These are phyloP conservation scores for Gymnosoma rotundatum DNA, from an alignment of 2,888 invertebrate genomes.

Conservation along the genomic window DNA sequence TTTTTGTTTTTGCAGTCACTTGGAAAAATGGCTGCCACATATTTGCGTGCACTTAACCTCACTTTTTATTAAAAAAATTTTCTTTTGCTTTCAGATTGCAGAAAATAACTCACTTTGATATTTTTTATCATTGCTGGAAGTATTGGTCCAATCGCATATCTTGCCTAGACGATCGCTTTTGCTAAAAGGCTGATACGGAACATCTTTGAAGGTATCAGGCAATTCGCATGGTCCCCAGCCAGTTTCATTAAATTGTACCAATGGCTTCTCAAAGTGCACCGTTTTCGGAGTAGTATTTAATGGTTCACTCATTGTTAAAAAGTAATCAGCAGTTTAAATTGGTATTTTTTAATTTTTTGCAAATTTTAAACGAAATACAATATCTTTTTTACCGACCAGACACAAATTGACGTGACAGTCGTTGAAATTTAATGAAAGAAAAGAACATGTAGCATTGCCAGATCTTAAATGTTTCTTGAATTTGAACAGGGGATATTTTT, in stretches of 20 bases:
- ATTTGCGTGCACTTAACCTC: slow-evolving; percentile 75
- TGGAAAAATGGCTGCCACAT: slow-evolving; percentile 75
- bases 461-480: background rate
- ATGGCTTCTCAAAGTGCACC: slow-evolving; percentile 76
- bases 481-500: background rate
- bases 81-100: slow-evolving; percentile 2
- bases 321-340: slow-evolving; percentile 10
- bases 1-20: slow-evolving; percentile 45
- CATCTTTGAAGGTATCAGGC: slow-evolving; percentile 90
- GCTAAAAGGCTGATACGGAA: slow-evolving; percentile 98
- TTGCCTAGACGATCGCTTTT: slow-evolving; percentile 99
- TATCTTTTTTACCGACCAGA: too few species aligned
- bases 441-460: slow-evolving; percentile 57
- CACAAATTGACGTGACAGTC: slow-evolving; percentile 59
- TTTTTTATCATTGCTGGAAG: slow-evolving; percentile 95
- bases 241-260: slow-evolving; percentile 80
- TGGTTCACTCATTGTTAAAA: slow-evolving; percentile 75
- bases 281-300: slow-evolving; percentile 75
- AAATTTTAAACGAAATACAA: background rate
- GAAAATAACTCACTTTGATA: slow-evolving; percentile 85
- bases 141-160: slow-evolving; percentile 99
- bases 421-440: slow-evolving; percentile 61
- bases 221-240: slow-evolving; percentile 99
- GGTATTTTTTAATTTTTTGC: slow-evolving; percentile 32
- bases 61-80: slow-evolving; percentile 61